Conservation (phyloP, 1,140 invertebrate genomes). For the Neodiprion lecontei region DNA sequence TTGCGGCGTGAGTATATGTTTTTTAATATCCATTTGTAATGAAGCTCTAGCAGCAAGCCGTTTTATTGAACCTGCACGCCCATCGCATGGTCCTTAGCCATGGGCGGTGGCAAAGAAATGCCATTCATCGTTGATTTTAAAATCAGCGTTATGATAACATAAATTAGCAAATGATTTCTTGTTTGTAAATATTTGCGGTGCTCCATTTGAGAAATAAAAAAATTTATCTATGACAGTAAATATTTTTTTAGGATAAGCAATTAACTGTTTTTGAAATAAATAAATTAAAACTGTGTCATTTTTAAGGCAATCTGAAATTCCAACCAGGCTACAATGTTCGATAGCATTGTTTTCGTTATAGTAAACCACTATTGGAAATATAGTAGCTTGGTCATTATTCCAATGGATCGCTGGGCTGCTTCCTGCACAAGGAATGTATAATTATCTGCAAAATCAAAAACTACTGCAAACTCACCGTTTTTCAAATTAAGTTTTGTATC, state of each 20-base stretch:
- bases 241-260: conserved; percentile 6
- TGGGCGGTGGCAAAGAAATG: too few species aligned
- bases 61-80: conserved; percentile 9
- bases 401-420: conserved; percentile 41
- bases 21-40: conserved; percentile 5
- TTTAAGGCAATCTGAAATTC: conserved; percentile 26
- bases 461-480: conserved; percentile 26
- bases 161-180: conserved; percentile 8
- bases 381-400: conserved; percentile 40
- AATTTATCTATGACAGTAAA: conserved; percentile 7
- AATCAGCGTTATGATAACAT: neutral
- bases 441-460: conserved; percentile 48
- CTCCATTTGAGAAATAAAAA: conserved; percentile 5
- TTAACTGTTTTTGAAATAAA: conserved; percentile 12
- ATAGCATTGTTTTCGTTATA: conserved; percentile 7
- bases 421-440: conserved; percentile 43
- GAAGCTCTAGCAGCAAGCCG: conserved; percentile 9
- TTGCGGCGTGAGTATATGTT: conserved; percentile 4
- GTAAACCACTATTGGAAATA: conserved; percentile 33
- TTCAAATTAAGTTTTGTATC: conserved; percentile 18
- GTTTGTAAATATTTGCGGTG: neutral
- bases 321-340: conserved; percentile 10
- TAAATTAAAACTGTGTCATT: conserved; percentile 23
- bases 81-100: too few species aligned
- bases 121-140: too few species aligned